Evolutionary conservation across 2,113 vertebrate species (phyloP).

Genomic region (Onychostoma macrolepis): DNA sequence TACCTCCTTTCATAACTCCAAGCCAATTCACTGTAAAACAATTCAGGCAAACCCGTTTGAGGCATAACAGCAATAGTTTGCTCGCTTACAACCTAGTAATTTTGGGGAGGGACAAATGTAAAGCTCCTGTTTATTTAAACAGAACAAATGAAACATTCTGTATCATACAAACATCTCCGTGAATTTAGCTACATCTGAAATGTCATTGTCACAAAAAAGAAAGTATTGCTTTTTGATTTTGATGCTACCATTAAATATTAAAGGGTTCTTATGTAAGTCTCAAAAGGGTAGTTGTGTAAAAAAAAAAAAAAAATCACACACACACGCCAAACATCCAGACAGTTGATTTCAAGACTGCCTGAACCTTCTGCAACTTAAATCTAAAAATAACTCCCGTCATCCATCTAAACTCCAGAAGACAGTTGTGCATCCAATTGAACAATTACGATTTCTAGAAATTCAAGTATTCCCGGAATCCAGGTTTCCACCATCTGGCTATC

Average conservation of each 20-base stretch:
- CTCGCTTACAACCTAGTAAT: conserved; percentile 16
- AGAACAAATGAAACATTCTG: conserved; percentile 20
- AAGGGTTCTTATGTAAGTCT: conserved; percentile 5
- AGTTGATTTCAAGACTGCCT: conserved; percentile 11
- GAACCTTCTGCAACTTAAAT: not conserved
- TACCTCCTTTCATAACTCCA: not conserved
- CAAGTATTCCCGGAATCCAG: not conserved
- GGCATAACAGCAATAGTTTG: conserved; percentile 20
- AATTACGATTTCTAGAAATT: not conserved
- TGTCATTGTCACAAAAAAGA: conserved; percentile 33
- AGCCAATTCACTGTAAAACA: conserved; percentile 29
- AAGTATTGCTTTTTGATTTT: conserved; percentile 45
- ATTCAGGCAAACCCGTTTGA: conserved; percentile 25
- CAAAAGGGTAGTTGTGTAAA: not conserved
- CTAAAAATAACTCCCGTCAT: not conserved
- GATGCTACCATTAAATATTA: conserved; percentile 9
- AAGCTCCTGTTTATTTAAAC: conserved; percentile 29
- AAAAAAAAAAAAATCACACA: not conserved
- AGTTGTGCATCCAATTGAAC: not conserved
- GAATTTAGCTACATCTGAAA: not conserved
- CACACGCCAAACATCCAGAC: not conserved
- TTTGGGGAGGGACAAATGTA: conserved; percentile 41
- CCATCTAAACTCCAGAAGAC: not conserved
- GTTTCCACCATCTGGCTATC: not conserved
- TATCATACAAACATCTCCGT: conserved; percentile 21